Evolutionary conservation across 2,888 invertebrate species (phyloP), one percentile per base, ranked within the genome.

Genomic region (Lasioglossum oenotherae): DNA sequence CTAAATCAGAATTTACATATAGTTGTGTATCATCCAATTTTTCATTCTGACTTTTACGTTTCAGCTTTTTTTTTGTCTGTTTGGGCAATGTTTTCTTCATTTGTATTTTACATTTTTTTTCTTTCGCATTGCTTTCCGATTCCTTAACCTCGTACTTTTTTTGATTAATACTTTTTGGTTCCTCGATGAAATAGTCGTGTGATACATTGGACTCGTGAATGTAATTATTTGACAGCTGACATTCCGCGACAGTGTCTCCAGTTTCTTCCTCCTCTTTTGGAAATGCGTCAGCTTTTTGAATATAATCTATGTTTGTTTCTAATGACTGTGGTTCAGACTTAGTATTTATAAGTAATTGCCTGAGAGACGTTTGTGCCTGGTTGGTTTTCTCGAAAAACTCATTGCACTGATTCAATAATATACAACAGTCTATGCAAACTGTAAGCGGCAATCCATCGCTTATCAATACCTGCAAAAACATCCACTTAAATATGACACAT

Each of bases 361-460:
- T 93, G 4, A 96, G 92, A 12, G 95, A 95, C 35, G 84, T 85
- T 91, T 96, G 95, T 2, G 95, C 95, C 86, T 94, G 93, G 85
- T 94, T 94, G 4, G 95, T 94, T 85, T 93, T 94, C 57, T 95
- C 95, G 81, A 93, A 94, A 90, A 96, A 96, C 76, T 95, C 95
- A 44, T 91, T 94, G 88, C 94, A 95, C 80, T 95, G 95, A 84
- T 95, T 94, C 75, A 96, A 89, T 78, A 93, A 92, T 44, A 94
- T 87, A 82, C 94, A 95, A 86, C 95, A 95, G 53, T 95, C 95
- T 81, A 95, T 90, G 81, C 96, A 96, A 16, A 96, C 92, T 71
- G 92, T 91, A 74, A 95, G 93, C 8, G 95, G 95, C 46, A 95
- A 92, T 67, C 90, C 91, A 85, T 95, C 95, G 23, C 92, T 95